These are phyloP conservation scores for Agrotis clavis DNA, from an alignment of 2,888 invertebrate species.

Conservation along the genomic window DNA sequence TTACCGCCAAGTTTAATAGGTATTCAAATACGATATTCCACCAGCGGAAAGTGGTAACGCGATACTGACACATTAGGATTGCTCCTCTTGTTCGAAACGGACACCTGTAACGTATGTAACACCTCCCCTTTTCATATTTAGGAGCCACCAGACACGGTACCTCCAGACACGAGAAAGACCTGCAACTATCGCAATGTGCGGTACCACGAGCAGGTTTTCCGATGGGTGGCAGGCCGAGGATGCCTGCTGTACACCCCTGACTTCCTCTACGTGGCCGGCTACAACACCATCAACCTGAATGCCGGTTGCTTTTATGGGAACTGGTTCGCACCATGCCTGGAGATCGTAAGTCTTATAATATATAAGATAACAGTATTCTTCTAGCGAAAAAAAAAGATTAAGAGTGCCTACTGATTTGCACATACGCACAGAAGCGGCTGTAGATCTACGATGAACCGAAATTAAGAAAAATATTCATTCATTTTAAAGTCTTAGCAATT, in stretches of 20 bases:
- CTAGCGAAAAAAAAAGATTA: neutral
- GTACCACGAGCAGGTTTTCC: conserved; percentile 85
- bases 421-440: neutral
- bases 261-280: conserved; percentile 80
- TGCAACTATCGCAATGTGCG: conserved; percentile 84
- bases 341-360: conserved; percentile 82
- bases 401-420: neutral
- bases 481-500: too few species aligned
- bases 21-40: too few species aligned
- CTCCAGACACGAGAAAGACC: conserved; percentile 73
- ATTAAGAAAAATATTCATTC: too few species aligned
- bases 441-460: neutral
- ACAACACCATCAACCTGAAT: conserved; percentile 79
- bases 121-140: conserved; percentile 56
- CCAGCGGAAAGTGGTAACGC: too few species aligned
- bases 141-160: conserved; percentile 79
- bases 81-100: too few species aligned
- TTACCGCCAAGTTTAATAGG: too few species aligned
- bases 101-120: neutral
- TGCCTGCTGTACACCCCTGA: conserved; percentile 85
- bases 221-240: conserved; percentile 86
- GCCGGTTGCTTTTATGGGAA: conserved; percentile 81
- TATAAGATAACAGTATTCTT: neutral
- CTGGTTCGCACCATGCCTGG: conserved; percentile 84
- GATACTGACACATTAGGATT: too few species aligned